Base-by-base conservation (phyloP, 2,797 vertebrate species). In the Neopelma chrysocephalum region DNA sequence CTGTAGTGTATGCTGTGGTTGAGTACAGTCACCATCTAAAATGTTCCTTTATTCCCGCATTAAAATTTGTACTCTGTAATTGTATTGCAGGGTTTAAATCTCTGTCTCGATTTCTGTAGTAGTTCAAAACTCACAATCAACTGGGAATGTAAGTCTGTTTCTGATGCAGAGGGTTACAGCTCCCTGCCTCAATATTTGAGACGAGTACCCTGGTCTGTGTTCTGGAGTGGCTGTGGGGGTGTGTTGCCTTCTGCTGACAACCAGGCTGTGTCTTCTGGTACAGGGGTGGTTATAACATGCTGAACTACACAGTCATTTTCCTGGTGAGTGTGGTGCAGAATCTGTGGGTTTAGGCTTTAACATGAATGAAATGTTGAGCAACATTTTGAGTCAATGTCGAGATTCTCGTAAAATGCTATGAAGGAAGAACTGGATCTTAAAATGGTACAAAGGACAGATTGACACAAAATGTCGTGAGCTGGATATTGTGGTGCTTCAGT, bases 201-300 rank as follows among this genome's bases (percentile, higher is more conserved):
- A 8, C 0, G 1, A 26, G 3, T 47, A 12, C 2, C 1, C 15
- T 38, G 34, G 5, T 27, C 23, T 69, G 53, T 68, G 32, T 9
- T 48, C 34, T 64, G 26, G 17, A 12, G 58, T 31, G 64, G 57
- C 60, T 62, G 47, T 54, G 47, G 54, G 50, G 19, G 7, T 81
- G 25, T 45, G 22, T 48, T 68, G 45, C 42, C 61, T 92, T 84
- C 61, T 70, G 57, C 47, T 61, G 32, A 31, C 29, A 42, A 38
- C 47, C 75, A 32, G 36, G 56, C 71, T 57, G 3, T 14, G 0
- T 60, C 43, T 36, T 73, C 21, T 47, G 68, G 4, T 9, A 13
- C 23, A 43, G 19, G 32, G 15, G 5, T 65, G 42, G 13, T 42
- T 94, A 71, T 61, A 54, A 54, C 32, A 3, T 9, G 1, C 10